Conservation (phyloP, 2,113 vertebrate genomes). For the Blennius ocellaris region DNA sequence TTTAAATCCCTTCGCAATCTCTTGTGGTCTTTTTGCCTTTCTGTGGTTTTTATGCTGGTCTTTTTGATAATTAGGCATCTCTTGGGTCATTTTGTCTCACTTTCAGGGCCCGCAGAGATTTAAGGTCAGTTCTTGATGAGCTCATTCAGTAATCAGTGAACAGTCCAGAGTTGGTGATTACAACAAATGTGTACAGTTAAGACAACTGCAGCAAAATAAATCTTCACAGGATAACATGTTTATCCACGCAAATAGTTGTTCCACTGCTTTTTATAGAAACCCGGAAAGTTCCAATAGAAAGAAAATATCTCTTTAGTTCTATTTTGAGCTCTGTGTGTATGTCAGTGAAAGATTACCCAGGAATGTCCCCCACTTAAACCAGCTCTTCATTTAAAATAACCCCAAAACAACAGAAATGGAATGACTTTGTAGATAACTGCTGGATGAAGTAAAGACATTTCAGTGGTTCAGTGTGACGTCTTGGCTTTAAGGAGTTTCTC, state of each 20-base stretch:
- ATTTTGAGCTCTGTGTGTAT: slow-evolving; percentile 72
- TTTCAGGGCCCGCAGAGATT: neutral
- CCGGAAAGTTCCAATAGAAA: slow-evolving; percentile 57
- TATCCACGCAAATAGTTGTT: slow-evolving; percentile 61
- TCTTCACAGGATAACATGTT: slow-evolving; percentile 43
- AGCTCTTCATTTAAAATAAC: slow-evolving; percentile 36
- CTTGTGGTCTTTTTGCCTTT: too few relatives aligned
- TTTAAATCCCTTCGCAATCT: too few relatives aligned
- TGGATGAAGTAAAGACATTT: slow-evolving; percentile 57
- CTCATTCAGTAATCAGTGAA: neutral
- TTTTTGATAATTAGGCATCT: too few relatives aligned
- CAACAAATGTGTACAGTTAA: slow-evolving; percentile 39
- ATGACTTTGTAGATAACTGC: slow-evolving; percentile 62
- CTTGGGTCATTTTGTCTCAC: neutral
- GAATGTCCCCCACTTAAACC: slow-evolving; percentile 70
- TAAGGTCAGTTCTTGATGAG: neutral
- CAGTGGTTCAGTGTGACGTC: slow-evolving; percentile 41
- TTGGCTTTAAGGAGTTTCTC: slow-evolving; percentile 36
- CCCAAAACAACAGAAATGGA: slow-evolving; percentile 60
- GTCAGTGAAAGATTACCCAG: slow-evolving; percentile 72
- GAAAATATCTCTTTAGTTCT: slow-evolving; percentile 74
- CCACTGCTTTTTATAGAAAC: slow-evolving; percentile 70
- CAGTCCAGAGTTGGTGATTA: slow-evolving; percentile 27
- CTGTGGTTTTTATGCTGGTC: too few relatives aligned
- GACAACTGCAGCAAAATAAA: slow-evolving; percentile 7